Base-by-base conservation (phyloP, 2,888 invertebrate species). In the Lasioglossum villosulum region DNA sequence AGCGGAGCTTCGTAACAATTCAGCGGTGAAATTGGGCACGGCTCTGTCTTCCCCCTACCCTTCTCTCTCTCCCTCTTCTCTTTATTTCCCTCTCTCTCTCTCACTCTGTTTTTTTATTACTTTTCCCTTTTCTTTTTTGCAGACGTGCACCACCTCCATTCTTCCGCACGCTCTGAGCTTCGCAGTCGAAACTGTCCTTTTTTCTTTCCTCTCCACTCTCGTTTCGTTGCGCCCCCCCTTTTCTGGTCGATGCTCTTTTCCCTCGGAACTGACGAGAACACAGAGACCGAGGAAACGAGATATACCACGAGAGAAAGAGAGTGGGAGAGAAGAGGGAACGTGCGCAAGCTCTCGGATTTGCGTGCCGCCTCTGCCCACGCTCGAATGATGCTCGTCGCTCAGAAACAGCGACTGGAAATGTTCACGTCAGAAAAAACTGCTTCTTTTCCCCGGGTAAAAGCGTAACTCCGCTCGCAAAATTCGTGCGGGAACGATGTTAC, bases 121-220 rank as follows among this genome's bases (percentile, higher is more conserved):
- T 14, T 14, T 5, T 27, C 39, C 19, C 42, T 71, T 78, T 73
- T 79, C 72, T 76, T 87, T 87, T 86, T 83, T 75, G 71, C 89
- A 86, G 83, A 86, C 88, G 72, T 42, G 82, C 76, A 83, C 75
- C 77, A 79, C 84, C 83, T 77, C 74, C 83, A 75, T 88, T 88
- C 83, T 81, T 84, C 78, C 78, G 72, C 71, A 71, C 84, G 82
- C 86, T 90, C 87, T 83, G 85, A 92, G 90, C 89, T 90, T 88
- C 89, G 84, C 56, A 74, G 80, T 78, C 75, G 75, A 72, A 78
- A 88, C 87, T 88, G 82, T 89, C 34, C 73, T 59, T 75, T 73
- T 34, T 66, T 73, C 71, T 37, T 30, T n/a, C 30, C 66, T 74
- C 75, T 82, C 63, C 63, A 27, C 66, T 72, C 78, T 75, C 73